Percentiles rank a stretch among this genome's conserved stretches.
phyloP scores from a whole-genome alignment of 1,140 invertebrate genomes.

The Cyphomyrmex costatus region DNA sequence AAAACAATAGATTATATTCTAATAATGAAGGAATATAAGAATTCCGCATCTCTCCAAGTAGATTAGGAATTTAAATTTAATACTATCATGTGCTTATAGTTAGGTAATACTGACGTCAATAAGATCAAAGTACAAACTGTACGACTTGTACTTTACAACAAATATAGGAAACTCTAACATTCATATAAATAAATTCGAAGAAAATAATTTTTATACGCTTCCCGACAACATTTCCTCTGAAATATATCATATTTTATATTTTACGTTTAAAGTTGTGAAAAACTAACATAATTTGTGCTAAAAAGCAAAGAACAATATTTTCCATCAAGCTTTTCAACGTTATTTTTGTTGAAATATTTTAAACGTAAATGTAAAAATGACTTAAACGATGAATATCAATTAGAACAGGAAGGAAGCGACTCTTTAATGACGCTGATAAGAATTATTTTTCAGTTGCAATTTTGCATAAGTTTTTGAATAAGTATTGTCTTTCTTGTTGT shows the following conservation, averaged over 20 bases:
- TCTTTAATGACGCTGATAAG: background rate
- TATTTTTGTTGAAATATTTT: background rate
- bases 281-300: background rate
- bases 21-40: background rate
- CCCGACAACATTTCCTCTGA: background rate
- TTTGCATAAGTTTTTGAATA: background rate
- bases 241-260: background rate
- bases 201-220: background rate
- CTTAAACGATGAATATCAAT: background rate
- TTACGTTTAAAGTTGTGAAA: background rate
- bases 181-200: background rate
- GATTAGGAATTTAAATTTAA: background rate
- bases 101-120: slow-evolving; percentile 30
- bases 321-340: background rate
- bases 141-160: background rate
- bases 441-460: background rate
- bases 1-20: background rate
- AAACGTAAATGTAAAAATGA: background rate
- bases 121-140: slow-evolving; percentile 4
- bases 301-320: background rate
- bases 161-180: background rate
- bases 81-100: slow-evolving; percentile 11
- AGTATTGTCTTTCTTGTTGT: background rate
- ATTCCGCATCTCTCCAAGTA: background rate
- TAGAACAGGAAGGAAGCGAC: background rate